Evolutionary conservation across 2,797 vertebrate species (phyloP), one percentile per base, ranked within the genome.

Genomic region (Sebastolobus alascanus): DNA sequence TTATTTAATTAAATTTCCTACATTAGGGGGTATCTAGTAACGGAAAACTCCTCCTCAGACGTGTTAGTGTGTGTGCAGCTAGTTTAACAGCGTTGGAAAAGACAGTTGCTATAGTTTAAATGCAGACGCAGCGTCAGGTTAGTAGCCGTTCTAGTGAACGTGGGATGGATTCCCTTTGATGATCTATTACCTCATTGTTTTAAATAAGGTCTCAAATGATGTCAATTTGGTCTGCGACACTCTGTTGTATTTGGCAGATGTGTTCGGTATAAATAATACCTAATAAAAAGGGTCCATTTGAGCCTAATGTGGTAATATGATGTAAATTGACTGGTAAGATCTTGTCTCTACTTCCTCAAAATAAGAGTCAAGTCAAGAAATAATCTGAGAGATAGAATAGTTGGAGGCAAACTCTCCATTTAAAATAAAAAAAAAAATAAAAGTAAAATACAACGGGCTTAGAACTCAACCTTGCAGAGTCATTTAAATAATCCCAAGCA

Each of bases 401-500:
- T 37, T 83, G 71, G 50, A 68, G 73, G 68, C 76, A 78, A 91
- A 76, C 67, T 87, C 73, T 84, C 73, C 65, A 66, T 81, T 83
- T 52, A 88, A 85, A 88, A 78, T 22, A 61, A 89, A 79, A 85
- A 74, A 68, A n/a, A n/a, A n/a, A n/a, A n/a, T n/a, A n/a, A n/a
- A n/a, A n/a, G 73, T 72, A 68, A 90, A 91, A 81, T 66, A 87
- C 80, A 84, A 86, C 69, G 54, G 71, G 84, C 84, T 68, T 75
- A 89, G 71, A 92, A 78, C 71, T 84, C 66, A 90, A 86, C 90
- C 90, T 92, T 72, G 80, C 70, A 85, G 43, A 83, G 77, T 88
- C 70, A 84, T 89, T 90, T 85, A 91, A 90, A 93, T 89, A 89
- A 91, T 89, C 90, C 87, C 83, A 94, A 95, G 93, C 86, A 90